Evolutionary conservation across 2,797 vertebrate genomes (phyloP), one percentile per base, ranked within the genome.

Genomic region (Gymnothorax reevesii): DNA sequence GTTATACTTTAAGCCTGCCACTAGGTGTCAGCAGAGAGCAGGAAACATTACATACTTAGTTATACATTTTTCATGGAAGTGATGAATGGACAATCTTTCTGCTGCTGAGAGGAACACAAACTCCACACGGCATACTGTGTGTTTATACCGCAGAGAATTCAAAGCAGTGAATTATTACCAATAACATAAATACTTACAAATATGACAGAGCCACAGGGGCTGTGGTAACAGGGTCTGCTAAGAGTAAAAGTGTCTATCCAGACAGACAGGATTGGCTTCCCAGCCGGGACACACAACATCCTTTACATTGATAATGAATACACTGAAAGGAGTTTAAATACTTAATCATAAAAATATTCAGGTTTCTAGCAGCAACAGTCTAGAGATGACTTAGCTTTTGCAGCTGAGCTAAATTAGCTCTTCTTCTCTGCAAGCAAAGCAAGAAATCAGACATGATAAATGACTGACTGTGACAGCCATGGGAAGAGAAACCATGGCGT

Each of bases 11-110:
- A 69, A 25, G 27, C 17, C 17, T 12, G 22, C 86, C 86, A 86
- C 82, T 25, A 42, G 86, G 86, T 86, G 86, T 57, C 66, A 71
- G 62, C 60, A 69, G 73, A 83, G 27, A 86, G 54, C 57, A 73
- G 57, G 60, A 13, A 49, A 75, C 54, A 64, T 42, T 9, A 20
- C n/a, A 80, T 22, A 15, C 73, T 77, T 77, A 49, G n/a, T 60
- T 25, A 83, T 42, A 12, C 54, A 62, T 42, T 55, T 83, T 60
- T 62, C 55, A 54, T 33, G 57, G 57, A 8, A 42, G 57, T 27
- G 82, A 62, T 83, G 49, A 60, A 83, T 33, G 52, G 49, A 52
- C 77, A 10, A n/a, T 25, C 64, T 69, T 25, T 64, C 33, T 86
- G 75, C 13, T n/a, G n/a, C 5, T 54, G 57, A 7, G 62, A 57